Base-by-base conservation (phyloP, 2,113 vertebrate species). In the Phoxinus phoxinus region DNA sequence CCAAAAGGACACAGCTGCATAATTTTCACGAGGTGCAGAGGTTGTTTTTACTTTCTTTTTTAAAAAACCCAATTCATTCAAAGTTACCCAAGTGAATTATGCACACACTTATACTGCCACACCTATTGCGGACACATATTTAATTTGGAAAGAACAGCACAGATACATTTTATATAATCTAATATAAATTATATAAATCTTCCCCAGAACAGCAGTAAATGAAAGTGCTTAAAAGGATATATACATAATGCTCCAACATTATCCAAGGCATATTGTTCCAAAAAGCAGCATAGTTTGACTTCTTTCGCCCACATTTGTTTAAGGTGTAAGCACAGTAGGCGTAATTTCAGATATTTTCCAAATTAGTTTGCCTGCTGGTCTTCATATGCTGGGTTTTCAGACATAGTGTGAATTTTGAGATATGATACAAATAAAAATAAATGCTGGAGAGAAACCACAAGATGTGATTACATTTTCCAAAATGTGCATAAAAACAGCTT, bases 1-100 rank as follows among this genome's bases (percentile, higher is more conserved):
- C 21, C 21, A 17, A 84, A 75, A 35, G 74, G 63, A 61, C 79
- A 81, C 82, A 84, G 61, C 61, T 67, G 61, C 61, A 81, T 81
- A 51, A 58, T 69, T 69, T 48, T 69, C 19, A 80, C 37, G 9
- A 63, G 35, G 78, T 63, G 44, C 23, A 27, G 35, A 80, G 37
- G 6, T 44, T 30, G 32, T 63, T 80, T 73, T 73, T 65, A 25
- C 1, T 23, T 9, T 44, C 10, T 10, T 23, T 58, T 17, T 61
- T 79, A 2, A 2, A 35, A 46, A 77, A 77, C 19, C 27, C 25
- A 41, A 7, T 63, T 63, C 32, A 80, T 46, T 80, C 58, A 27
- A 79, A 79, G 53, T 59, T 59, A 61, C 37, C 23, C 4, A 37
- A 79, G 78, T 63, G 58, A 63, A 80, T 63, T 0, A 63, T 63